Evolutionary conservation across 37 sponge, comb jelly and placozoan species (phyloP).

Genomic region (Cladorhizidae sp.): DNA sequence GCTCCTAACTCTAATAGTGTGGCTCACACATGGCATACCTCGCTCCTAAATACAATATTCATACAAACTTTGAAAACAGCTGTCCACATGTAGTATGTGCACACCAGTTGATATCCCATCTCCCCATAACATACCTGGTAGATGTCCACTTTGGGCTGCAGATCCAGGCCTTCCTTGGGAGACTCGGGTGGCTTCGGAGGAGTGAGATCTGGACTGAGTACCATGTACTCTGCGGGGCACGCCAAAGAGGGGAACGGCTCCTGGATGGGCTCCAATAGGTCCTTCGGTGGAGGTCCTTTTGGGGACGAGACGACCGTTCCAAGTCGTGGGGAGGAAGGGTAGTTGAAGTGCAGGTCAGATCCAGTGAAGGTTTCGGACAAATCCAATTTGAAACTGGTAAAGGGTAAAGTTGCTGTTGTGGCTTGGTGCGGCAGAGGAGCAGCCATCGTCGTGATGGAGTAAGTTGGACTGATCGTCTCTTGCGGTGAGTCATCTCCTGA

Average conservation of each 20-base stretch:
- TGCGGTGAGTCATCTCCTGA: constrained; percentile 14
- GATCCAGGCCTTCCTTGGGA: background rate
- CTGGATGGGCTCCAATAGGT: constrained; percentile 1
- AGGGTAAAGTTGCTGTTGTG: too few species aligned
- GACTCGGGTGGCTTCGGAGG: constrained; percentile 42
- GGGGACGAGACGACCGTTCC: background rate
- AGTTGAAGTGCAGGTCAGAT: background rate
- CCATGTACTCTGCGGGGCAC: constrained; percentile 57
- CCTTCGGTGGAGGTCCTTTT: background rate
- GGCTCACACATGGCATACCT: too few species aligned
- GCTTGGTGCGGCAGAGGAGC: too few species aligned
- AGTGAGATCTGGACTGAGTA: constrained; percentile 21
- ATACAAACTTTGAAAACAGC: too few species aligned
- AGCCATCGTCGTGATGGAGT: too few species aligned
- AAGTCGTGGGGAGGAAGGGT: background rate
- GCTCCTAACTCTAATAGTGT: too few species aligned
- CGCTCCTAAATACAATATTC: too few species aligned
- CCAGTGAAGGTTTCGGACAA: background rate
- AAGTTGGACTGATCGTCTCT: background rate
- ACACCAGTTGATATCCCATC: too few species aligned
- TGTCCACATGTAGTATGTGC: too few species aligned
- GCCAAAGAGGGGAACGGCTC: constrained; percentile 33
- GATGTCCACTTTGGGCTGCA: constrained; percentile 45
- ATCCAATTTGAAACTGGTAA: too few species aligned
- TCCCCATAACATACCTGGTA: constrained; percentile 39